Conservation (phyloP, 2,888 invertebrate genomes). For the Unio pictorum region DNA sequence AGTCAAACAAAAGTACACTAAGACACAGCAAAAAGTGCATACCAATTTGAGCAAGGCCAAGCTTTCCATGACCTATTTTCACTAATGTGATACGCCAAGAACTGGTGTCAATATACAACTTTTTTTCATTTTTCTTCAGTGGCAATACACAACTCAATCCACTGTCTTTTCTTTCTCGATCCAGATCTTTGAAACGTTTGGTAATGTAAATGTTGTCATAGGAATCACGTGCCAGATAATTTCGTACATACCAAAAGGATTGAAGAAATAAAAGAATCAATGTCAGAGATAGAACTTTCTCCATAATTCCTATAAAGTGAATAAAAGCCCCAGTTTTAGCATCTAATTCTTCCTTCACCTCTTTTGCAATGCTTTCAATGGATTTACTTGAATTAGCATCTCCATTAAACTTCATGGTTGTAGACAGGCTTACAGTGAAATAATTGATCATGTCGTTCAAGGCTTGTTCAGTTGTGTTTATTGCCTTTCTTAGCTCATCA, state of each 20-base stretch:
- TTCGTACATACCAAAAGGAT: too few species aligned
- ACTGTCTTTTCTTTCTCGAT: neutral
- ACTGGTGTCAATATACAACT: too few species aligned
- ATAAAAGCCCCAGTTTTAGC: too few species aligned
- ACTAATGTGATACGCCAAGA: conserved; percentile 24
- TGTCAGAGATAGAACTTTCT: too few species aligned
- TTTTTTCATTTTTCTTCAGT: too few species aligned
- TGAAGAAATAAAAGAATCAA: too few species aligned
- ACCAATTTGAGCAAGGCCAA: conserved; percentile 46
- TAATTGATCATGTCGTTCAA: conserved; percentile 15
- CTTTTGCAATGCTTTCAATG: conserved; percentile 18
- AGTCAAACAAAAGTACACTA: conserved; percentile 48
- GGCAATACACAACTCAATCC: conserved; percentile 1
- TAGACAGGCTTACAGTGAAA: conserved; percentile 29
- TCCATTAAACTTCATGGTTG: conserved; percentile 13
- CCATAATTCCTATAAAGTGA: too few species aligned
- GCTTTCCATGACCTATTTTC: conserved; percentile 39
- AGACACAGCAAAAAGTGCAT: conserved; percentile 48
- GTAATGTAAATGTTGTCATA: too few species aligned
- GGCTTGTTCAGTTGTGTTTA: neutral
- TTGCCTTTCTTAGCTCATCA: too few species aligned
- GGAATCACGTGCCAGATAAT: too few species aligned
- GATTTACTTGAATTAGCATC: conserved; percentile 23
- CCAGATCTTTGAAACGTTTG: too few species aligned
- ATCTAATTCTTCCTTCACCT: too few species aligned